Base-by-base conservation (phyloP, 2,797 vertebrate species). In the Pangasius macronema region DNA sequence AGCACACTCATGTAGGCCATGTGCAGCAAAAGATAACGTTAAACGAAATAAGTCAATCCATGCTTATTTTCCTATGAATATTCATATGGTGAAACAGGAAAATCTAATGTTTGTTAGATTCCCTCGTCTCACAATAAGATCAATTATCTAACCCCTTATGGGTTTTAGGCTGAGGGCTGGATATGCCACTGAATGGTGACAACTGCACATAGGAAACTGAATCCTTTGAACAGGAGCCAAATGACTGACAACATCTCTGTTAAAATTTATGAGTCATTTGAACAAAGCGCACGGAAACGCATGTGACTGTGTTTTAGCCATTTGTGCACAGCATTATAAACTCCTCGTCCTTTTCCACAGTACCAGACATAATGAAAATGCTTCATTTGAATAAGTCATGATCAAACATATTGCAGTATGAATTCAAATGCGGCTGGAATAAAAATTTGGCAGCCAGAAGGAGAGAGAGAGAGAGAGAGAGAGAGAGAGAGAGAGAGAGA, bases 351-450 rank as follows among this genome's bases (percentile, higher is more conserved):
- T 89, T 89, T 91, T 79, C 82, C 81, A 87, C 80, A 84, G 86
- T 86, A 83, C 84, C 82, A 89, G 89, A 89, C 87, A 85, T 77
- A 89, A 86, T 89, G 88, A 89, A 91, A 91, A 89, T 90, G 87
- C 89, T 90, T 92, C 85, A 90, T 91, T 91, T 89, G 85, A 91
- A 90, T 89, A 88, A 90, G 89, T 90, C 88, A 90, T 85, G 88
- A 90, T 92, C 87, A 89, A 89, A 90, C 89, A 90, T 88, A 89
- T 89, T 89, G 87, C 85, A 89, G 86, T 89, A 91, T 87, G 89
- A 92, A 85, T 88, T 84, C 46, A 88, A 89, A 89, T 88, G 90
- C 87, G 87, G 20, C 30, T 84, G 39, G 85, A 91, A 91, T 91
- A 83, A 88, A 88, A 88, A 91, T 67, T 55, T 87, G 88, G 88